Conservation (phyloP, 30 jellyfish, hydroid and myxozoan genomes). For the Hydractinia symbiolongicarpus region DNA sequence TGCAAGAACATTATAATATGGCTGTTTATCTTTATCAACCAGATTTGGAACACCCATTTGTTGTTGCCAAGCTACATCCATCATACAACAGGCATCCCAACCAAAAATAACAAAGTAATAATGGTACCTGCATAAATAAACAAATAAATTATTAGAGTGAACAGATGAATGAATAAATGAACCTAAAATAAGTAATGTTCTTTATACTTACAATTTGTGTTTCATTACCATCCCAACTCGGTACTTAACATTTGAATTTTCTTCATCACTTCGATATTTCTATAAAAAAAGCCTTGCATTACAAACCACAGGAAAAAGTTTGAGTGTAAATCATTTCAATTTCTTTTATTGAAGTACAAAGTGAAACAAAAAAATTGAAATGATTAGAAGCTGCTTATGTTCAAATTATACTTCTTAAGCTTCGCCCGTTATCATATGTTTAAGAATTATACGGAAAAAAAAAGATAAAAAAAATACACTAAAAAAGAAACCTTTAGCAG, state of each 20-base stretch:
- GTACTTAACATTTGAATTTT: slow-evolving; percentile 38
- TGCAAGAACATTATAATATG: slow-evolving; percentile 72
- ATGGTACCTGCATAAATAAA: slow-evolving; percentile 34
- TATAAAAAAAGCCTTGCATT: neutral
- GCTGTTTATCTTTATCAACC: slow-evolving; percentile 55
- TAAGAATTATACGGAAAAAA: no score
- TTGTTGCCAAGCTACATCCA: slow-evolving; percentile 64
- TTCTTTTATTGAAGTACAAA: neutral
- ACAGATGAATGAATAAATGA: neutral
- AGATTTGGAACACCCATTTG: slow-evolving; percentile 80
- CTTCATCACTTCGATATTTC: slow-evolving; percentile 45
- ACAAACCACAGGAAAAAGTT: neutral
- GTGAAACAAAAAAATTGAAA: no score
- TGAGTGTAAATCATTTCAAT: neutral
- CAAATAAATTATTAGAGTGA: neutral
- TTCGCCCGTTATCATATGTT: no score
- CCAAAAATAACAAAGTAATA: slow-evolving; percentile 77
- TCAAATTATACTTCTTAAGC: no score
- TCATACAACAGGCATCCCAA: slow-evolving; percentile 64
- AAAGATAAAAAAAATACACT: no score
- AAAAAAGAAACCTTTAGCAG: no score
- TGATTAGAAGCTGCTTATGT: no score
- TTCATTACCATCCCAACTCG: slow-evolving; percentile 76
- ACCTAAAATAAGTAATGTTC: neutral
- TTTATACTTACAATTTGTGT: slow-evolving; percentile 44